Evolutionary conservation across 2,888 invertebrate species (phyloP).

Genomic region (Pasiphila rectangulata): DNA sequence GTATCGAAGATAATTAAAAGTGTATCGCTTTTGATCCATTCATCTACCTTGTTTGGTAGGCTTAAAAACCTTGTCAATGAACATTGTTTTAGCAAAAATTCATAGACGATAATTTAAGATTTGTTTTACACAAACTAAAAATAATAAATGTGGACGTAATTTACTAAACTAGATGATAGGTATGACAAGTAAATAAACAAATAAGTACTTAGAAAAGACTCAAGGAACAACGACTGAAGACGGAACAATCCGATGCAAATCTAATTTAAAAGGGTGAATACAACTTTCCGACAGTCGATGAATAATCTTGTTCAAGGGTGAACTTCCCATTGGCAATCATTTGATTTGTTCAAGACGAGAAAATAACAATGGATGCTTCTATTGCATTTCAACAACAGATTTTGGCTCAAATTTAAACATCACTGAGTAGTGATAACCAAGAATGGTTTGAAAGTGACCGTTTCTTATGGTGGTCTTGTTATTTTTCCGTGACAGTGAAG

Average conservation of each 20-base stretch:
- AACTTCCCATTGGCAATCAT: slow-evolving; percentile 22
- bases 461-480: no score
- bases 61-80: background rate
- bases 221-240: slow-evolving; percentile 12
- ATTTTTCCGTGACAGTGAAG: no score
- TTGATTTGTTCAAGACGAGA: slow-evolving; percentile 11
- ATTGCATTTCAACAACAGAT: no score
- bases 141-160: no score
- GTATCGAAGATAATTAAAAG: slow-evolving; percentile 45
- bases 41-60: background rate
- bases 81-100: background rate
- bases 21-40: slow-evolving; percentile 12
- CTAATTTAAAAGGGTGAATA: slow-evolving; percentile 24
- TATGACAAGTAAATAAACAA: slow-evolving; percentile 1
- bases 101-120: no score
- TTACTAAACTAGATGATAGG: no score
- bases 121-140: no score
- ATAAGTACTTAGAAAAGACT: slow-evolving; percentile 4
- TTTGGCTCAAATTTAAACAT: background rate
- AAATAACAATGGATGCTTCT: slow-evolving; percentile 4
- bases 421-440: no score
- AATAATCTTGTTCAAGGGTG: slow-evolving; percentile 20
- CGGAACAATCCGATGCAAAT: slow-evolving; percentile 23
- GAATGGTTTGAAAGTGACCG: no score
- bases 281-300: slow-evolving; percentile 18